These are phyloP conservation scores for Ectobius pallidus DNA, from an alignment of 2,888 invertebrate species.

Conservation along the genomic window DNA sequence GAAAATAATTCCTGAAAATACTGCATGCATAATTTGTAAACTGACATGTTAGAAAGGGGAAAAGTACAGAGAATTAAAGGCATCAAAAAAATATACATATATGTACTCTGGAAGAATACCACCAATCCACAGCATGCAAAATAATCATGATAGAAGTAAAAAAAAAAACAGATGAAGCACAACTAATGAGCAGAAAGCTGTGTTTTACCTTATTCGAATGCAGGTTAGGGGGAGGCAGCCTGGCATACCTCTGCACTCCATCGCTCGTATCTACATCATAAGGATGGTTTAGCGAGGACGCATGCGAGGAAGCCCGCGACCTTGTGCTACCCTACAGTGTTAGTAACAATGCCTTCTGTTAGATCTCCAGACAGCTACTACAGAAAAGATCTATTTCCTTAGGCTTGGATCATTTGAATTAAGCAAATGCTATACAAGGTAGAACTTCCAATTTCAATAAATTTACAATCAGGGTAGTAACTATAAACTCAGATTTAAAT, in stretches of 20 bases:
- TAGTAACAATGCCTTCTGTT: conserved; percentile 33
- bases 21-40: too few relatives aligned
- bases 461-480: too few relatives aligned
- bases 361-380: conserved; percentile 11
- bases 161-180: too few relatives aligned
- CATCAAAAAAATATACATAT: too few relatives aligned
- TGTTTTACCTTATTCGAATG: conserved; percentile 44
- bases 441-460: too few relatives aligned
- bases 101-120: too few relatives aligned
- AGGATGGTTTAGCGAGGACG: conserved; percentile 44
- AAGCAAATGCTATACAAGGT: neutral
- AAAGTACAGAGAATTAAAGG: too few relatives aligned
- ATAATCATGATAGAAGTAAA: too few relatives aligned
- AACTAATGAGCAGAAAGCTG: conserved; percentile 44
- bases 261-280: conserved; percentile 45
- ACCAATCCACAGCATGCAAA: too few relatives aligned
- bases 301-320: conserved; percentile 44
- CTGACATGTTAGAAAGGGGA: too few relatives aligned
- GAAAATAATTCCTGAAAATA: too few relatives aligned
- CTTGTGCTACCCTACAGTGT: conserved; percentile 45
- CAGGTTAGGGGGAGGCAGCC: conserved; percentile 40
- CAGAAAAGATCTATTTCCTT: neutral
- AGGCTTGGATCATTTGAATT: neutral
- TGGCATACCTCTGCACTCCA: conserved; percentile 42
- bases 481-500: too few relatives aligned